Conservation (phyloP, 2,113 vertebrate species). For the Paramormyrops kingsleyae region DNA sequence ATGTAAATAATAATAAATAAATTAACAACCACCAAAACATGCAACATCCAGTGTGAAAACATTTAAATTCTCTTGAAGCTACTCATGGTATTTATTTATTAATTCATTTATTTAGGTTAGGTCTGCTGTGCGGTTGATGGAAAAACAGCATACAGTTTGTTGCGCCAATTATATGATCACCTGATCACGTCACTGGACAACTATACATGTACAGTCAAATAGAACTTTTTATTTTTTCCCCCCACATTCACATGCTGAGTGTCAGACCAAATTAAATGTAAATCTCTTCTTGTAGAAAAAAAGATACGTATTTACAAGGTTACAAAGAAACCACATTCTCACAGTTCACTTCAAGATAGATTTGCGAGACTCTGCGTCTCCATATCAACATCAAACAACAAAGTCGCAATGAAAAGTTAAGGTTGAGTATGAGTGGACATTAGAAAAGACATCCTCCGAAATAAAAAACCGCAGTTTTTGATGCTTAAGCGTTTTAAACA, state of each 20-base stretch:
- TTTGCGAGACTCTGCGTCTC: conserved; percentile 55
- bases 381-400: conserved; percentile 52
- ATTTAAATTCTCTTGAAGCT: conserved; percentile 74
- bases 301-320: conserved; percentile 81
- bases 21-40: conserved; percentile 82
- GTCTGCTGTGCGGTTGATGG: conserved; percentile 61
- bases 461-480: neutral
- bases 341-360: conserved; percentile 59
- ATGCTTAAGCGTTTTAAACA: neutral
- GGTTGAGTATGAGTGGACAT: conserved; percentile 36
- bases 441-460: conserved; percentile 45
- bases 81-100: conserved; percentile 46
- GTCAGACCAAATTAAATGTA: conserved; percentile 72
- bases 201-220: conserved; percentile 70
- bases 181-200: conserved; percentile 75
- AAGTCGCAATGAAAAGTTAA: conserved; percentile 42
- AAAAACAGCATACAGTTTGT: conserved; percentile 69
- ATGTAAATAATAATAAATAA: conserved; percentile 16
- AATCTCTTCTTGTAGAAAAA: conserved; percentile 73
- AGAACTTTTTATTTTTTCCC: conserved; percentile 50
- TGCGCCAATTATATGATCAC: conserved; percentile 65
- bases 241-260: conserved; percentile 85
- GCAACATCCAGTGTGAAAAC: conserved; percentile 87
- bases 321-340: conserved; percentile 72
- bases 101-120: conserved; percentile 41